phyloP scores from a whole-genome alignment of 2,888 invertebrate genomes.

The Micoletzkya japonica region DNA sequence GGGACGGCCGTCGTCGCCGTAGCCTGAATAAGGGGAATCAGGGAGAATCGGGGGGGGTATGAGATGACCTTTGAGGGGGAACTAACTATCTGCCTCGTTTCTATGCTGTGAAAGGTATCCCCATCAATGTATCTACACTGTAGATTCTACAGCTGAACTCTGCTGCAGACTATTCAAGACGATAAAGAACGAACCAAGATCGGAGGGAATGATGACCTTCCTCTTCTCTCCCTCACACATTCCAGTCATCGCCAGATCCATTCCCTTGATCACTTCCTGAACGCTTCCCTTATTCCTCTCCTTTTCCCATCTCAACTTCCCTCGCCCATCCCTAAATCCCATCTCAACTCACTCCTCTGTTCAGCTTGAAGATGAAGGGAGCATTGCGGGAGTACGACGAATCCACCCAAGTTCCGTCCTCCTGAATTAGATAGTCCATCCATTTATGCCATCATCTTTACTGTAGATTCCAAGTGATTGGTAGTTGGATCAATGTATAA shows the following conservation, averaged over 20 bases:
- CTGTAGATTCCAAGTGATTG: neutral
- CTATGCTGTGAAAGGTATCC: neutral
- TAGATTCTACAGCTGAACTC: neutral
- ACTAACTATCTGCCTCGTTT: neutral
- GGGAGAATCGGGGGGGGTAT: slow-evolving; percentile 17
- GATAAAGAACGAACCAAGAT: slow-evolving; percentile 35
- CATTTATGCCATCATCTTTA: neutral
- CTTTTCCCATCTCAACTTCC: neutral
- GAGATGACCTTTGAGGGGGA: neutral
- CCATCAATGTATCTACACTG: neutral
- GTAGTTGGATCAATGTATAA: no score
- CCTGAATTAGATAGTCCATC: slow-evolving; percentile 21
- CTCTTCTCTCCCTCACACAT: slow-evolving; percentile 63
- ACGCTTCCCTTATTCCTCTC: slow-evolving; percentile 4
- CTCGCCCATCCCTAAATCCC: neutral
- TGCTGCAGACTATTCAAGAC: neutral
- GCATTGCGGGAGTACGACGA: slow-evolving; percentile 59
- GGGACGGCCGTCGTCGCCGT: slow-evolving; percentile 59
- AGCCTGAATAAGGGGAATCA: slow-evolving; percentile 39
- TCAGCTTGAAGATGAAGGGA: slow-evolving; percentile 60
- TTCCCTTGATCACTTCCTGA: slow-evolving; percentile 60
- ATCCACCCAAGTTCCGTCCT: slow-evolving; percentile 63
- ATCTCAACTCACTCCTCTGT: slow-evolving; percentile 31
- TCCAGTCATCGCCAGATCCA: slow-evolving; percentile 59
- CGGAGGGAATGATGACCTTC: slow-evolving; percentile 60